Conservation (phyloP, 1,140 invertebrate genomes). For the Sweltsa coloradensis region DNA sequence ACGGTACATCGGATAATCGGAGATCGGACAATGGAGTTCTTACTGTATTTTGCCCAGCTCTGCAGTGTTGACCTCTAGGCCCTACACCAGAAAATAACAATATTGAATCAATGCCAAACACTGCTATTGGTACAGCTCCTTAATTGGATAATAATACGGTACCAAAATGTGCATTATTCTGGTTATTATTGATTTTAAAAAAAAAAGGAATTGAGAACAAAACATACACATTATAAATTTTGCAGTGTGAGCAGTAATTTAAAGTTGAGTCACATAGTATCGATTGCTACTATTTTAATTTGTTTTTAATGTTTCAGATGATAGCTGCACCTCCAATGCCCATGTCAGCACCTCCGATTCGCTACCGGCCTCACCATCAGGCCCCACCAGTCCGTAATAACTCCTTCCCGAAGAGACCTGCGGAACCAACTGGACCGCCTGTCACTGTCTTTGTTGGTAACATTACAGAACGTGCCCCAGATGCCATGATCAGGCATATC, state of each 20-base stretch:
- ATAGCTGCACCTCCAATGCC: slow-evolving; percentile 21
- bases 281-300: background rate
- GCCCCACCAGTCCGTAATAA: slow-evolving; percentile 30
- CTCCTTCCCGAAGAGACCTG: slow-evolving; percentile 24
- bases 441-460: slow-evolving; percentile 98
- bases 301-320: slow-evolving; percentile 9
- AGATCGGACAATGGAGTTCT: too few species aligned
- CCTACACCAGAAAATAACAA: too few species aligned
- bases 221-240: background rate
- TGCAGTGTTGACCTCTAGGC: too few species aligned
- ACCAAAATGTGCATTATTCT: background rate
- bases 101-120: too few species aligned
- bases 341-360: slow-evolving; percentile 16
- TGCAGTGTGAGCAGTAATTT: background rate
- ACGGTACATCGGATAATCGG: too few species aligned
- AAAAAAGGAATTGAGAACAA: background rate
- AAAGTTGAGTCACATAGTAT: background rate
- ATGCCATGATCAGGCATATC: slow-evolving; percentile 88
- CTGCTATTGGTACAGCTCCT: background rate
- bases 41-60: too few species aligned
- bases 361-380: slow-evolving; percentile 30
- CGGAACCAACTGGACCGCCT: slow-evolving; percentile 52
- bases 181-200: background rate
- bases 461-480: slow-evolving; percentile 90
- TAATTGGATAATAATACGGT: background rate